Conservation (phyloP, 2,797 vertebrate species). For the Coilia nasus region DNA sequence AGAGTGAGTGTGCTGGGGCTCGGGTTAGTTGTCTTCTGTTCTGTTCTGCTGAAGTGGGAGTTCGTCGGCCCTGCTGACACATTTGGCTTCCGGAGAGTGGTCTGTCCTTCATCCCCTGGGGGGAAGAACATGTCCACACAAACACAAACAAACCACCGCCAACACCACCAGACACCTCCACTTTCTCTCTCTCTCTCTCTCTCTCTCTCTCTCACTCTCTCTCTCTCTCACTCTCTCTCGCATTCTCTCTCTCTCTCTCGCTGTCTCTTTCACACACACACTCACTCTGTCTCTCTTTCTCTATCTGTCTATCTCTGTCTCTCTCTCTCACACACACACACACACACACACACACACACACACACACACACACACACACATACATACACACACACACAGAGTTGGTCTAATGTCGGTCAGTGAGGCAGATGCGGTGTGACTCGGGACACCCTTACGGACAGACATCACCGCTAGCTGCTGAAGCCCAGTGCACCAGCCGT, state of each 20-base stretch:
- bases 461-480: neutral
- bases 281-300: no score
- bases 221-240: no score
- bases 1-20: neutral
- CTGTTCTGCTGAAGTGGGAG: neutral
- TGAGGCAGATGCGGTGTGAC: no score
- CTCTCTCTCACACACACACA: neutral
- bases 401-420: no score
- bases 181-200: no score
- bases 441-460: neutral
- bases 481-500: neutral
- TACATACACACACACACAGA: slow-evolving; percentile 8
- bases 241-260: no score
- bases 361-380: slow-evolving; percentile 40
- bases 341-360: no score
- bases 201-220: no score
- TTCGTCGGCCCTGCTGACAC: neutral
- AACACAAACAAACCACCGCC: neutral
- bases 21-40: neutral
- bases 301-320: no score
- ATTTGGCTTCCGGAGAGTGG: slow-evolving; percentile 25
- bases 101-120: slow-evolving; percentile 41
- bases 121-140: neutral
- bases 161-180: neutral
- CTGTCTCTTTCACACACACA: no score